phyloP scores from a whole-genome alignment of 2,113 vertebrate genomes.

The Apodemus speciosus region DNA sequence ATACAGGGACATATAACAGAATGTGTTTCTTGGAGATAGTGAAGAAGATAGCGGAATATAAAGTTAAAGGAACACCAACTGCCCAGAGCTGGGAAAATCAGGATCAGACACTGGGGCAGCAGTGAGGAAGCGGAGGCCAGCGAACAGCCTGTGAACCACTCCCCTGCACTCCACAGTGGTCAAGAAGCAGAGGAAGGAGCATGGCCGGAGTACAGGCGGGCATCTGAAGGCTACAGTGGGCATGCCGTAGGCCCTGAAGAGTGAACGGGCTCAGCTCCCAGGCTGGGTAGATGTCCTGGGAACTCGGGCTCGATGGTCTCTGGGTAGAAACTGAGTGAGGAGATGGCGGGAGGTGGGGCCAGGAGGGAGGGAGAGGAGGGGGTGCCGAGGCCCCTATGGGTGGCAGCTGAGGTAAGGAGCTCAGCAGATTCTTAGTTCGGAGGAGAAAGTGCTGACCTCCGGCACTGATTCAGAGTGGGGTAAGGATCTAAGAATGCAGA shows the following conservation, averaged over 20 bases:
- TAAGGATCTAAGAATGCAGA: slow-evolving; percentile 3
- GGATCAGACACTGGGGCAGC: neutral
- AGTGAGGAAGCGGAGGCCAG: neutral
- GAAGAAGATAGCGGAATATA: neutral
- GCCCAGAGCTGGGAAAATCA: neutral
- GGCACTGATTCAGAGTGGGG: neutral
- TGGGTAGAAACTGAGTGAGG: neutral
- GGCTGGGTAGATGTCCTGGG: neutral
- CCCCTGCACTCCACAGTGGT: neutral
- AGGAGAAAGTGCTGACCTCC: slow-evolving; percentile 52
- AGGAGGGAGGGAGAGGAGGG: neutral
- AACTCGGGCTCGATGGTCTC: neutral
- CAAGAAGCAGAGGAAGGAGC: neutral
- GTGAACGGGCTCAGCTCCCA: neutral
- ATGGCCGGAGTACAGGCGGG: neutral
- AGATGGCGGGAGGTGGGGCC: neutral
- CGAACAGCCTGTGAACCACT: neutral
- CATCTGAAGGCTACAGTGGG: neutral
- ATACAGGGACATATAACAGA: neutral
- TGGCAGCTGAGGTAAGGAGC: neutral
- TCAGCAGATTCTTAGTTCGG: slow-evolving; percentile 32
- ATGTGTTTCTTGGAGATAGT: neutral
- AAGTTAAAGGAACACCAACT: neutral
- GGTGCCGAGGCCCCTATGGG: neutral
- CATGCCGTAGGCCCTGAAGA: neutral